These are phyloP conservation scores for Drosophila aldrichi DNA, from an alignment of 2,888 invertebrate genomes.

Conservation along the genomic window DNA sequence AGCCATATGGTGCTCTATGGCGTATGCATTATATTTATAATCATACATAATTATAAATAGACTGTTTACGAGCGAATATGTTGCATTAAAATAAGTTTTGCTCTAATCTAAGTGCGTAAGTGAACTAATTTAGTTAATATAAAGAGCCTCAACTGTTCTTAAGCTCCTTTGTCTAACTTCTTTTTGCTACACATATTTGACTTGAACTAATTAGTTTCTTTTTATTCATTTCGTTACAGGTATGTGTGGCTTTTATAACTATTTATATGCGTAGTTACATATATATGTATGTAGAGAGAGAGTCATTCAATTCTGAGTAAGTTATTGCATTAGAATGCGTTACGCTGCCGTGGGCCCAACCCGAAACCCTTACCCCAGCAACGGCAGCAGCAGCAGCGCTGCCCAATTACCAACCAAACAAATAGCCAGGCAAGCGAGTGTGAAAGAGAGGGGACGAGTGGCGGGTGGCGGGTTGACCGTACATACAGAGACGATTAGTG, in stretches of 20 bases:
- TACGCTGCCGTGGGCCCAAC: conserved; percentile 19
- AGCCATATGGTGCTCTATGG: not conserved
- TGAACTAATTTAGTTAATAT: not conserved
- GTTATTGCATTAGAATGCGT: conserved; percentile 47
- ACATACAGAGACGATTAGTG: conserved; percentile 53
- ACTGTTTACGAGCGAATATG: not conserved
- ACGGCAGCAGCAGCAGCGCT: conserved; percentile 42
- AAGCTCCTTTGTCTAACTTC: not conserved
- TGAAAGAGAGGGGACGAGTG: not conserved
- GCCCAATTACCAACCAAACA: conserved; percentile 63
- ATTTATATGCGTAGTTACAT: not conserved
- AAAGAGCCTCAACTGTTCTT: not conserved
- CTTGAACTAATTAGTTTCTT: conserved; percentile 25
- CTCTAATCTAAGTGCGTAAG: not conserved
- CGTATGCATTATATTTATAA: not conserved
- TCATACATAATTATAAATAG: not conserved
- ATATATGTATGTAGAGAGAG: not conserved
- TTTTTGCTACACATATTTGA: not conserved
- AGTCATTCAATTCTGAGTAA: conserved; percentile 58
- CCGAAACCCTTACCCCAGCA: conserved; percentile 8
- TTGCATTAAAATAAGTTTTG: not conserved
- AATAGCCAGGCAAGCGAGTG: conserved; percentile 8
- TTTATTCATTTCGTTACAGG: conserved; percentile 42
- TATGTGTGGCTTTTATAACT: conserved; percentile 40
- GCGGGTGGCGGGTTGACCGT: not conserved